Evolutionary conservation across 2,797 vertebrate genomes (phyloP), one percentile per base, ranked within the genome.

Genomic region (Sebastes diploproa): DNA sequence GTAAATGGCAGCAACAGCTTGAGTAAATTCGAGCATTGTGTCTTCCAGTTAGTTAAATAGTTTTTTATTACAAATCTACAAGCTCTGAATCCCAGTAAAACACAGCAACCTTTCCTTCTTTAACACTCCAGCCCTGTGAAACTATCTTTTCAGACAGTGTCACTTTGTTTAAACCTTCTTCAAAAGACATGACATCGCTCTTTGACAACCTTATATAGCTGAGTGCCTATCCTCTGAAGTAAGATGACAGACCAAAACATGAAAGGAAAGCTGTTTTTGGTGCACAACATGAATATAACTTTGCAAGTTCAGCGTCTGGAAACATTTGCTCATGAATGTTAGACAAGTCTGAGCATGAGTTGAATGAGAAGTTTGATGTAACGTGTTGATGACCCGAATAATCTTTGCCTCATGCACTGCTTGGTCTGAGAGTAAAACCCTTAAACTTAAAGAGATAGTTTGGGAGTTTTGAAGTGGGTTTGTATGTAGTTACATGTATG

Each of bases 241-340:
- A 7, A 73, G 78, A 84, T 85, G 83, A 84, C 85, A 82, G 75
- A 75, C 50, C 36, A 30, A 34, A 72, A 82, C 81, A 84, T 83
- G 52, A 89, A 89, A 88, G 81, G 73, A 52, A 87, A 69, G 68
- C 71, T 77, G 81, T 83, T 87, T 61, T 83, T 83, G 74, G 64
- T 78, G 80, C 72, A 65, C 81, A 68, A 74, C 78, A 71, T 72
- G 78, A 86, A 78, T 85, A 77, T 34, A 77, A 77, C 70, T 83
- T 78, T 73, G 63, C 78, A 72, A 86, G 76, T 82, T 82, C 87
- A 73, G 63, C 29, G 56, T 87, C 80, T 75, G 70, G 56, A 84
- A 85, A 65, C 82, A 83, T 84, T 81, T 85, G 75, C 75, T 77
- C 78, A 59, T 52, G 23, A 82, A 81, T 83, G 78, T 65, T 7